These are phyloP conservation scores for Apteryx owenii DNA, from an alignment of 2,113 vertebrate genomes.

Conservation along the genomic window DNA sequence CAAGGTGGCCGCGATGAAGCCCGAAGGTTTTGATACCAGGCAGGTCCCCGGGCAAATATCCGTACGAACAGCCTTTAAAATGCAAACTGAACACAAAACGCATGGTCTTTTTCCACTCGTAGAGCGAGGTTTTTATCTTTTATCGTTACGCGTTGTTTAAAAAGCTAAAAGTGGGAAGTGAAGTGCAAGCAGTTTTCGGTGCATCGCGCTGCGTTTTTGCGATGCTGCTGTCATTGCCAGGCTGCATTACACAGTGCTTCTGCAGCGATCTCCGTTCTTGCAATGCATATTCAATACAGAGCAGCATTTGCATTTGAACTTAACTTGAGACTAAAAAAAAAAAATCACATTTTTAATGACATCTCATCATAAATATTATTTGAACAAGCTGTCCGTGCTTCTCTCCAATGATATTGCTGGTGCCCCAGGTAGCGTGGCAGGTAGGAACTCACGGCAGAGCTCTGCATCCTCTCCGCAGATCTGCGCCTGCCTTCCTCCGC, in stretches of 20 bases:
- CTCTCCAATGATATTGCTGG: neutral
- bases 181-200: neutral
- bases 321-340: neutral
- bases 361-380: neutral
- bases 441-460: neutral
- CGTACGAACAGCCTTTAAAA: neutral
- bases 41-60: neutral
- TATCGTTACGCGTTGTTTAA: neutral
- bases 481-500: neutral
- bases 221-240: neutral
- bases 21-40: neutral
- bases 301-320: neutral
- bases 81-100: neutral
- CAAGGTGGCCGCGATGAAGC: neutral
- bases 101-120: neutral
- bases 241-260: neutral
- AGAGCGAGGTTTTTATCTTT: neutral
- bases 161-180: neutral
- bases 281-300: no score
- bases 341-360: neutral
- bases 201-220: neutral
- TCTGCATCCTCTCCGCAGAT: no score
- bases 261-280: no score
- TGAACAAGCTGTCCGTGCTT: neutral
- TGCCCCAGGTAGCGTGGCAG: neutral